phyloP scores from a whole-genome alignment of 2,797 vertebrate genomes.

The Coracias cyanogaster region DNA sequence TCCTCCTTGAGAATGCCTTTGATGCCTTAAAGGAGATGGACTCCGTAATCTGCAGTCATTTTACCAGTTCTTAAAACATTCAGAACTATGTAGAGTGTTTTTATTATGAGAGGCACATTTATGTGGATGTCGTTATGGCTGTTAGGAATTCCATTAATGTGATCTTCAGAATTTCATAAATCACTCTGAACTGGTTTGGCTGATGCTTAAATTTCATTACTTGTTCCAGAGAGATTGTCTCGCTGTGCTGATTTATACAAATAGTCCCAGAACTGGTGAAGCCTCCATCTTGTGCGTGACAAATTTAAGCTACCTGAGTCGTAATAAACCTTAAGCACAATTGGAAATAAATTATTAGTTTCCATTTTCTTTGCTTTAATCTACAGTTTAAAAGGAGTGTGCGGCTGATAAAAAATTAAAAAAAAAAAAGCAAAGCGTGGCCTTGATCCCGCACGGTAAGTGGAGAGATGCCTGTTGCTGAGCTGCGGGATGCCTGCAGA shows the following conservation, averaged over 20 bases:
- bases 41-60: conserved; percentile 61
- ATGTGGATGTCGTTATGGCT: conserved; percentile 67
- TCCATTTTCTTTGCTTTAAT: conserved; percentile 43
- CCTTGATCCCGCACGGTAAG: not conserved
- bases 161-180: conserved; percentile 68
- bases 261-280: conserved; percentile 22
- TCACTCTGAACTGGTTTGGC: conserved; percentile 58
- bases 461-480: not conserved
- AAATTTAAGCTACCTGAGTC: conserved; percentile 32
- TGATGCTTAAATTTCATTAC: conserved; percentile 50
- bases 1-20: conserved; percentile 67
- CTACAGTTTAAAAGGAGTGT: not conserved
- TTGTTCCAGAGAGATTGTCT: conserved; percentile 54
- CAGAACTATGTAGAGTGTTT: conserved; percentile 54
- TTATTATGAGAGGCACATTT: conserved; percentile 70
- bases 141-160: conserved; percentile 65
- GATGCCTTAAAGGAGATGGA: conserved; percentile 65
- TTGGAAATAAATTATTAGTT: conserved; percentile 31
- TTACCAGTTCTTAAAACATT: conserved; percentile 71
- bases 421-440: not conserved
- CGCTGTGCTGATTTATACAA: conserved; percentile 32
- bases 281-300: not conserved
- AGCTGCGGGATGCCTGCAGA: not conserved
- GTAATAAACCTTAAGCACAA: conserved; percentile 39
- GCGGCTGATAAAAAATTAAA: not conserved